Base-by-base conservation (phyloP, 2,888 invertebrate genomes). In the Dermolepida albohirtum region DNA sequence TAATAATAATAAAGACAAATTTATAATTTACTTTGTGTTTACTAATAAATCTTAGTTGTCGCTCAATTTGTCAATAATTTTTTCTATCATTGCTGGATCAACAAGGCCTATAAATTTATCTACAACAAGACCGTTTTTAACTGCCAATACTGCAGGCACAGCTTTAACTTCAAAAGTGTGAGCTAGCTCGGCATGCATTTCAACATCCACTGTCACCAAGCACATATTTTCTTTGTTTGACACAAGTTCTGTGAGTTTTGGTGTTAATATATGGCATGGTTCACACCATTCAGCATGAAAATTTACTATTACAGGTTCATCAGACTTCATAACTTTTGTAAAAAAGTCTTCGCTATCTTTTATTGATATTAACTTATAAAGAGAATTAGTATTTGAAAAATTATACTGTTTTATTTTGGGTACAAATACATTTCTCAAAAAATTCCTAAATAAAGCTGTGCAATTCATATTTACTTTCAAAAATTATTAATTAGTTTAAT, bases 251-350 rank as follows among this genome's bases (percentile, higher is more conserved):
- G 89, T 89, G 81, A 95, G 87, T 82, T 93, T 92, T 1, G 94
- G 94, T 0, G 94, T 94, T 11, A 95, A 85, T 76, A 94, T 92
- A 83, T 93, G 93, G 82, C 95, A 95, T 0, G 95, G 94, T 82
- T 94, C 94, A 78, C 95, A 95, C 95, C 95, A 95, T 74, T 95
- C 94, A 0, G 95, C 95, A 78, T 95, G 95, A 79, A 95, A 95
- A 81, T 94, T 95, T 0, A 95, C 94, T 81, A 95, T 93, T n/a
- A 95, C 94, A 34, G 94, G 92, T 76, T 90, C 90, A 41, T 89
- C 88, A 74, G 92, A 93, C 80, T 94, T 92, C 89, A 95, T 92
- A 59, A 94, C 93, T 86, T 92, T 93, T 74, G 88, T 87, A 71
- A 92, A 87, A 81, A 93, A 93, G 74, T 93, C 93, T 69, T 89